Conservation (phyloP, 2,888 invertebrate species). For the Sthenelais limicola region DNA sequence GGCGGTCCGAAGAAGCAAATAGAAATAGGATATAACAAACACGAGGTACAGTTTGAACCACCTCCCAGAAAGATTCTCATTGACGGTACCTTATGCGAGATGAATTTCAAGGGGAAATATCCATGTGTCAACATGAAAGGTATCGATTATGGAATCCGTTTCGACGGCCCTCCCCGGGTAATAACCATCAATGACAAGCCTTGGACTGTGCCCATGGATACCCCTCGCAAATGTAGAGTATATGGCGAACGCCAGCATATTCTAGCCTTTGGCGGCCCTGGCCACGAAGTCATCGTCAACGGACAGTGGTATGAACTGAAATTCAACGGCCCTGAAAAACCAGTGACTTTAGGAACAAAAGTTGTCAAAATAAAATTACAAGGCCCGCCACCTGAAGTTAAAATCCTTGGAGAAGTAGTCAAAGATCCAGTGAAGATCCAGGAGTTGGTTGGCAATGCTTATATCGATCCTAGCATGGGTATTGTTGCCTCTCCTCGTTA, state of each 20-base stretch:
- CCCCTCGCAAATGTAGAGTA: constrained; percentile 73
- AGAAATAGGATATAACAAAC: constrained; percentile 83
- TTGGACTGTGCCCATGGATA: constrained; percentile 68
- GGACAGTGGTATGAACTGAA: constrained; percentile 81
- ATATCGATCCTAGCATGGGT: constrained; percentile 27
- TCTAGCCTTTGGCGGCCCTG: constrained; percentile 71
- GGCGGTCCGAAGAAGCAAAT: constrained; percentile 82
- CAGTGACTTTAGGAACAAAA: constrained; percentile 84
- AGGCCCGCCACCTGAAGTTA: constrained; percentile 94
- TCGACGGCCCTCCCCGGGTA: constrained; percentile 94
- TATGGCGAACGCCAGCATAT: constrained; percentile 61
- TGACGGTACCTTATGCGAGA: constrained; percentile 66
- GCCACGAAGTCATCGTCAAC: constrained; percentile 71
- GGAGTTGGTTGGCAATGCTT: constrained; percentile 5
- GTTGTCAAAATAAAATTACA: constrained; percentile 83
- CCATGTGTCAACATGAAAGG: constrained; percentile 72
- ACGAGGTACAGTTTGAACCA: constrained; percentile 84
- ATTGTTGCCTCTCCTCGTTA: constrained; percentile 1
- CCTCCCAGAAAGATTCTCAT: constrained; percentile 95
- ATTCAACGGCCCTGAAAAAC: constrained; percentile 90
- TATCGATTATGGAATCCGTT: constrained; percentile 78
- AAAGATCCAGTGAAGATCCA: not conserved
- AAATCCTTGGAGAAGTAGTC: constrained; percentile 76
- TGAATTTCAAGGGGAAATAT: constrained; percentile 61
- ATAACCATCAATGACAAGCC: constrained; percentile 89